These are phyloP conservation scores for Schizotus pectinicornis DNA, from an alignment of 2,888 invertebrate species.

Conservation along the genomic window DNA sequence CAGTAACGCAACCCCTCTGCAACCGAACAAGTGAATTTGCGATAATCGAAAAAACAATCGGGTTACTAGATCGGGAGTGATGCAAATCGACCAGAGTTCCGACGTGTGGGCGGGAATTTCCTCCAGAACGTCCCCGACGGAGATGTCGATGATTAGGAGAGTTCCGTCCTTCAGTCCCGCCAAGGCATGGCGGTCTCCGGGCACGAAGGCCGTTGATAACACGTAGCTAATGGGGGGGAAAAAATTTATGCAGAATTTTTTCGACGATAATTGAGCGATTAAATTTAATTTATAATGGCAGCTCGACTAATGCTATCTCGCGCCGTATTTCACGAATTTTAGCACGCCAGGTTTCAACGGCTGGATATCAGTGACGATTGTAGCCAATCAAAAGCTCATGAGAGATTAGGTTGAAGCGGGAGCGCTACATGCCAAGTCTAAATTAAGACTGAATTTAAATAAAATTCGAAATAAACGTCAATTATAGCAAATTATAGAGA, in stretches of 20 bases:
- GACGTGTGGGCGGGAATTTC: slow-evolving; percentile 78
- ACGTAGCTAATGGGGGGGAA: slow-evolving; percentile 64
- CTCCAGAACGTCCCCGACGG: slow-evolving; percentile 81
- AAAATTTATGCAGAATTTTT: not conserved
- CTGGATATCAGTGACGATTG: too few relatives aligned
- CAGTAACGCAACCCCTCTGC: slow-evolving; percentile 80
- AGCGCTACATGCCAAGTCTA: too few relatives aligned
- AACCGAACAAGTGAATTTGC: slow-evolving; percentile 42
- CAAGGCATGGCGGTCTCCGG: slow-evolving; percentile 89
- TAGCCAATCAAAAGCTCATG: too few relatives aligned
- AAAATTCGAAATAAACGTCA: too few relatives aligned
- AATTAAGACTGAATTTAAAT: too few relatives aligned
- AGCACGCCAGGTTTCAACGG: too few relatives aligned
- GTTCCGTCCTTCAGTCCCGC: slow-evolving; percentile 86
- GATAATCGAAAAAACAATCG: not conserved
- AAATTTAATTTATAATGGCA: too few relatives aligned
- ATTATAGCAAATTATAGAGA: too few relatives aligned
- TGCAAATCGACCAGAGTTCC: slow-evolving; percentile 78
- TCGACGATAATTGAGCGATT: not conserved
- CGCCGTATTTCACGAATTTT: too few relatives aligned
- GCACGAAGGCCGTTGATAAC: slow-evolving; percentile 78
- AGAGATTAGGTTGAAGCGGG: too few relatives aligned
- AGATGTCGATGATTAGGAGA: slow-evolving; percentile 83
- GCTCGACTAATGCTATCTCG: too few relatives aligned
- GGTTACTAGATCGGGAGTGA: slow-evolving; percentile 79